Evolutionary conservation across 2,888 invertebrate species (phyloP), one percentile per base, ranked within the genome.

Genomic region (Aplocera efformata): DNA sequence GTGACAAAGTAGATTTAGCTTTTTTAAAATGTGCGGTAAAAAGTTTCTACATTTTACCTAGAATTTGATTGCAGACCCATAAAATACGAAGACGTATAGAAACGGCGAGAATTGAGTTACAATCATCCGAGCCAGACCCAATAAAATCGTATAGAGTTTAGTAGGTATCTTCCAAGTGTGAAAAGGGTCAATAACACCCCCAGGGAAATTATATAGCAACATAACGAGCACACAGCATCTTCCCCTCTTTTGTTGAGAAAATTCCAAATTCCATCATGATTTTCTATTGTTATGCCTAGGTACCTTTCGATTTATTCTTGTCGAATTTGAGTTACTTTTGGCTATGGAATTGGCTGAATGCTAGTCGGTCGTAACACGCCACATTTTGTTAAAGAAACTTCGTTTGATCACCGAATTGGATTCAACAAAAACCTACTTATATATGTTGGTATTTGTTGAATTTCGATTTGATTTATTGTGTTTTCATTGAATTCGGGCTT

Each of bases 201-300:
- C 0, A 20, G 73, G 68, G 73, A 72, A 72, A 73, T 75, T 63
- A 68, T 52, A 54, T 53, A 54, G 50, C 50, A 60, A 66, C 60
- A 66, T 68, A 63, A 66, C 58, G 62, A 63, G 50, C 34, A 39
- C 39, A 17, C 13, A 5, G 46, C 42, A 24, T 44, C 37, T 47
- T 22, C 42, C 37, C 40, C 38, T 53, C 56, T 56, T 64, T 66
- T 67, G 60, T 67, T 58, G 48, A 50, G 42, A 52, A 52, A 56
- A 56, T 49, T 51, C 58, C 28, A 50, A 56, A 62, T 42, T 46
- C 48, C 37, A 48, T 39, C 42, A 32, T 42, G 32, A 43, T 47
- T 35, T 42, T 31, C 37, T 22, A 42, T 53, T 53, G 53, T 50
- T 41, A 31, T n/a, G n/a, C n/a, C n/a, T 32, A 30, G 35, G 33